Evolutionary conservation across 2,113 vertebrate genomes (phyloP).

Genomic region (Pogonocichla stellata): DNA sequence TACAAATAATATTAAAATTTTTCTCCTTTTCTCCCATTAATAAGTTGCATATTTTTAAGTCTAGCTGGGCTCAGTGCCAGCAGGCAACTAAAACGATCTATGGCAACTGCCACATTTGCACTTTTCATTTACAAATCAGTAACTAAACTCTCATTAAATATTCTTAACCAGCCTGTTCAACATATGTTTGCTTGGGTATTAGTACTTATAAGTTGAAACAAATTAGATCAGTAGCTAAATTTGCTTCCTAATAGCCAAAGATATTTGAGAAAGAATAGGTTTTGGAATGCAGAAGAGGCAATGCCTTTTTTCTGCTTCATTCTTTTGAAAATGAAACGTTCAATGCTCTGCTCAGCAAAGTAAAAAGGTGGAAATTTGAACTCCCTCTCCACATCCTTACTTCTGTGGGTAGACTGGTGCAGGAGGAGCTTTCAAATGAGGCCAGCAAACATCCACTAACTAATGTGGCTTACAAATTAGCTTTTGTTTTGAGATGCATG

Average conservation of each 20-base stretch:
- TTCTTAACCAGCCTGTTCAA: conserved; percentile 63
- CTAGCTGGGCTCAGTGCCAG: conserved; percentile 51
- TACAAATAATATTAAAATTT: conserved; percentile 25
- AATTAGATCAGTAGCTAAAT: conserved; percentile 62
- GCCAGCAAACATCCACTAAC: neutral
- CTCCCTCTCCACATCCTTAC: neutral
- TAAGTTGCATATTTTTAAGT: conserved; percentile 57
- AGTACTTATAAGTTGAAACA: conserved; percentile 57
- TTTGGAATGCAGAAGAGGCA: neutral
- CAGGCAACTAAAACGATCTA: conserved; percentile 55
- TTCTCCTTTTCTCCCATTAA: neutral
- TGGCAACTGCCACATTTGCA: conserved; percentile 68
- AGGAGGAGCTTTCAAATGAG: neutral
- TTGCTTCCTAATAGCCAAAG: conserved; percentile 46
- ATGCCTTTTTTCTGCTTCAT: neutral
- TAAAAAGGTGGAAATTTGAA: neutral
- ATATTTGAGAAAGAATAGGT: conserved; percentile 11
- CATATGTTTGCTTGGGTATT: conserved; percentile 66
- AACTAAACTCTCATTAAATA: conserved; percentile 70
- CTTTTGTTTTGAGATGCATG: neutral
- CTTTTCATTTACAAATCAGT: conserved; percentile 68
- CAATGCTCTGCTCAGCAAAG: neutral
- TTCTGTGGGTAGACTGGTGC: neutral
- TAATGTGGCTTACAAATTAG: neutral
- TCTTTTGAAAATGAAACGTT: neutral